These are phyloP conservation scores for Arion vulgaris DNA, from an alignment of 1,140 invertebrate genomes.

Conservation along the genomic window DNA sequence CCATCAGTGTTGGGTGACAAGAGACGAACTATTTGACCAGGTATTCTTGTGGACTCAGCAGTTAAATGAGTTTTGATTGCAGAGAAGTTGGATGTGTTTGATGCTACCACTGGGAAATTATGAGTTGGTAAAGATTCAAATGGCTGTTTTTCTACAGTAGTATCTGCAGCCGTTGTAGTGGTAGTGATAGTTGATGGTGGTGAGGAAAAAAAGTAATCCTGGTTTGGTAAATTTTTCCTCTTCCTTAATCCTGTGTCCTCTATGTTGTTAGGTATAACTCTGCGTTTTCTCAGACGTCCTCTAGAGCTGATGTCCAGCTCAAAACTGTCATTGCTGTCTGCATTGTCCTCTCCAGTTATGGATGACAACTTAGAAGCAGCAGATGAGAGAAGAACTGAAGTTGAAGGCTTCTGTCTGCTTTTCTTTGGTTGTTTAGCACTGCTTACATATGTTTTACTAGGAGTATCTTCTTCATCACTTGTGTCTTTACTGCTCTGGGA, in stretches of 20 bases:
- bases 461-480: slow-evolving; percentile 40
- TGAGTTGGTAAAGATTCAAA: too few relatives aligned
- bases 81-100: neutral
- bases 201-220: neutral
- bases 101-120: too few relatives aligned
- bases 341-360: slow-evolving; percentile 13
- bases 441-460: slow-evolving; percentile 21
- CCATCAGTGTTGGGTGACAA: slow-evolving; percentile 16
- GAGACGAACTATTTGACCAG: slow-evolving; percentile 19
- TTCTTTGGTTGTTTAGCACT: neutral
- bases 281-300: slow-evolving; percentile 63
- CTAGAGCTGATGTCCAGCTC: slow-evolving; percentile 63
- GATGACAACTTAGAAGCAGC: slow-evolving; percentile 22
- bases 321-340: slow-evolving; percentile 40
- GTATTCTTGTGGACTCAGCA: neutral
- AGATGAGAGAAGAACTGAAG: slow-evolving; percentile 18
- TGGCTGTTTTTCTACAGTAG: too few relatives aligned
- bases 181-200: neutral
- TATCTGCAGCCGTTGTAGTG: neutral
- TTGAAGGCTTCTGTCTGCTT: neutral
- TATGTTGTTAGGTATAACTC: slow-evolving; percentile 66
- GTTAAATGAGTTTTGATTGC: slow-evolving; percentile 20
- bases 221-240: slow-evolving; percentile 41
- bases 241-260: slow-evolving; percentile 58
- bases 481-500: slow-evolving; percentile 41